phyloP scores from a whole-genome alignment of 2,797 vertebrate genomes.

The Alectoris magna region DNA sequence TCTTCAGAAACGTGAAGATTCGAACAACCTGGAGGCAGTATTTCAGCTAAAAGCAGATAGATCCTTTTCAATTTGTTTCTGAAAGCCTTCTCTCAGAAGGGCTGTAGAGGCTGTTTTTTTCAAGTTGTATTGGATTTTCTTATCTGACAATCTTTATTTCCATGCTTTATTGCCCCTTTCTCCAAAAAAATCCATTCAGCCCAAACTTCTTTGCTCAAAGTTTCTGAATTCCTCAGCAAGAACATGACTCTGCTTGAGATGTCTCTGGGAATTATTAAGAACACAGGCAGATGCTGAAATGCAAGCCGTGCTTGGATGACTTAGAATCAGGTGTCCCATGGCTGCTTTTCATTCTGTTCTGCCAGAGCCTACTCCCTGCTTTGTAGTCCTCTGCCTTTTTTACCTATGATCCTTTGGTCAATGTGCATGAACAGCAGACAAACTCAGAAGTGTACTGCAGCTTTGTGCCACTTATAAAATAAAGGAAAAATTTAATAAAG shows the following conservation, averaged over 20 bases:
- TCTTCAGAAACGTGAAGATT: not conserved
- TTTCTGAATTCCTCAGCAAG: not conserved
- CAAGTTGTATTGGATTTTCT: not conserved
- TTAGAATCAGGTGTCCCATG: not conserved
- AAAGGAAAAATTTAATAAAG: not conserved
- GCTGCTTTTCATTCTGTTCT: not conserved
- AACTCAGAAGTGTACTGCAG: not conserved
- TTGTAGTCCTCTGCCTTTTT: rapidly evolving
- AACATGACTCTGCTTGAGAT: not conserved
- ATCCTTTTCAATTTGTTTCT: not conserved
- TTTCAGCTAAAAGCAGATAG: not conserved
- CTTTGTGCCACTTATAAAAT: not conserved
- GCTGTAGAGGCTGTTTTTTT: not conserved
- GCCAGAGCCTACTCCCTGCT: not conserved
- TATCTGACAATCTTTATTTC: not conserved
- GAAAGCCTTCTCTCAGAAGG: not conserved
- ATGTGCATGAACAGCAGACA: not conserved
- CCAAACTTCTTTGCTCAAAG: not conserved
- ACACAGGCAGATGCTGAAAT: not conserved
- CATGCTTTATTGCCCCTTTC: not conserved
- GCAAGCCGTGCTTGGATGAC: rapidly evolving
- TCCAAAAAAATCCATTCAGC: rapidly evolving
- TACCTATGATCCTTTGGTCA: not conserved
- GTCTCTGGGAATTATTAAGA: not conserved
- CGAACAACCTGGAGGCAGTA: not conserved